Percentiles rank a stretch among this genome's conserved stretches.
These are phyloP conservation scores for Notocelia uddmanniana DNA, from an alignment of 2,888 invertebrate species.

Conservation along the genomic window DNA sequence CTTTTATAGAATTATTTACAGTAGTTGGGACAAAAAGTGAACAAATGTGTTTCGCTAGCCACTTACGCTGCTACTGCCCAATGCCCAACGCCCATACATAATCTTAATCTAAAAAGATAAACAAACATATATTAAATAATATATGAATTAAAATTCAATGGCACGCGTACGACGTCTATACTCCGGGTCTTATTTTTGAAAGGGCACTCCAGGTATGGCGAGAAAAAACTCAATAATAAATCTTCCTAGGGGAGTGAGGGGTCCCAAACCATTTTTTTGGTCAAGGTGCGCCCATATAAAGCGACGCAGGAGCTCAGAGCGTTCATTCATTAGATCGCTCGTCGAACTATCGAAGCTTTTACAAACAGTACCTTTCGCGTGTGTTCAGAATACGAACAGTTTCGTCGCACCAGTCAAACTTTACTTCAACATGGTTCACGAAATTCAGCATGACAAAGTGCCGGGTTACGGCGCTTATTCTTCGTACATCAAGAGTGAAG, in stretches of 20 bases:
- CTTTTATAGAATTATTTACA: too few species aligned
- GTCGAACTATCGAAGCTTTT: slow-evolving; percentile 62
- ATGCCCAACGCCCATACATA: too few species aligned
- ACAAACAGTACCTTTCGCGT: slow-evolving; percentile 50
- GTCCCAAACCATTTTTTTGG: slow-evolving; percentile 76
- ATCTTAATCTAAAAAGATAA: slow-evolving; percentile 8
- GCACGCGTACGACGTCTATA: slow-evolving; percentile 73
- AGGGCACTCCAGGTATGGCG: slow-evolving; percentile 71
- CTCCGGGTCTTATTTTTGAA: slow-evolving; percentile 58
- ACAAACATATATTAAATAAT: slow-evolving; percentile 11
- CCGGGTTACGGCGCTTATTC: slow-evolving; percentile 56
- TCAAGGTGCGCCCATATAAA: slow-evolving; percentile 73
- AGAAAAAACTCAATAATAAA: slow-evolving; percentile 43
- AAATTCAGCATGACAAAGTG: slow-evolving; percentile 55
- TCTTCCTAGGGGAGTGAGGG: slow-evolving; percentile 68
- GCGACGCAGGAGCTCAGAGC: slow-evolving; percentile 61
- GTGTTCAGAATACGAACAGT: slow-evolving; percentile 47
- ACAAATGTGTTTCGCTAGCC: too few species aligned
- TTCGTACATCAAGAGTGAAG: slow-evolving; percentile 55
- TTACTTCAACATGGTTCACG: slow-evolving; percentile 63
- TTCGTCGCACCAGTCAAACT: slow-evolving; percentile 47
- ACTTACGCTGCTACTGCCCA: too few species aligned
- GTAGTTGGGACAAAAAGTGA: too few species aligned
- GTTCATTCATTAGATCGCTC: slow-evolving; percentile 73
- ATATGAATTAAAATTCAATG: slow-evolving; percentile 62